Percentiles rank a stretch among this genome's conserved stretches.
Evolutionary conservation across 1,140 invertebrate genomes (phyloP).

Genomic region (Parapsyche elsis): DNA sequence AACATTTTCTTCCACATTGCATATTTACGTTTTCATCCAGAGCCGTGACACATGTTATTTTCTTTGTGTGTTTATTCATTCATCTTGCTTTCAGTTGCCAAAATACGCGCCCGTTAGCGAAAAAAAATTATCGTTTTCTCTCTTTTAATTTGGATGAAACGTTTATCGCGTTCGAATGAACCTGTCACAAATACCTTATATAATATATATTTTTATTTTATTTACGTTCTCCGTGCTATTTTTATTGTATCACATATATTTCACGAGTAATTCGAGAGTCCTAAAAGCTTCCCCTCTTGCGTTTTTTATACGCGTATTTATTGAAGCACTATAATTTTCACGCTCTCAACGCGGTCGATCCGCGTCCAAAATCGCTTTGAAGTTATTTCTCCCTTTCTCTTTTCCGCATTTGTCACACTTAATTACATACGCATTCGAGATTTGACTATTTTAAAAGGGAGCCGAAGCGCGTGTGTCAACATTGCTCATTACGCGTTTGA

Average conservation of each 20-base stretch:
- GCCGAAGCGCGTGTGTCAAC: background rate
- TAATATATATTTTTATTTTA: background rate
- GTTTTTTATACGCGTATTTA: background rate
- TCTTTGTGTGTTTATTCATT: conserved; percentile 44
- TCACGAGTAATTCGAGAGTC: background rate
- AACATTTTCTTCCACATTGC: conserved; percentile 19
- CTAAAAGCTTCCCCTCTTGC: background rate
- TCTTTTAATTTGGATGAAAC: conserved; percentile 33
- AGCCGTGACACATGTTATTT: conserved; percentile 46
- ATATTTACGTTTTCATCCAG: conserved; percentile 38
- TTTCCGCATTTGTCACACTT: conserved; percentile 21
- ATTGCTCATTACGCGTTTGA: background rate
- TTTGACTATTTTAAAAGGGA: background rate
- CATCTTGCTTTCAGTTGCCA: conserved; percentile 39
- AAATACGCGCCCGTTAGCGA: conserved; percentile 30
- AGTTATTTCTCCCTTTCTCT: conserved; percentile 8
- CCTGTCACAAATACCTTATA: background rate
- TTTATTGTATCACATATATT: conserved; percentile 1
- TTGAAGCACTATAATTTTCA: conserved; percentile 19
- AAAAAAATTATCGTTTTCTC: conserved; percentile 39
- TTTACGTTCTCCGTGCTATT: background rate
- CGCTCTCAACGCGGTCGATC: background rate
- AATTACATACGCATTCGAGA: conserved; percentile 34
- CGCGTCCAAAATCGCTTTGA: background rate
- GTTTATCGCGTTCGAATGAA: conserved; percentile 4